These are phyloP conservation scores for Chrysomela aeneicollis DNA, from an alignment of 2,888 invertebrate species.

Conservation along the genomic window DNA sequence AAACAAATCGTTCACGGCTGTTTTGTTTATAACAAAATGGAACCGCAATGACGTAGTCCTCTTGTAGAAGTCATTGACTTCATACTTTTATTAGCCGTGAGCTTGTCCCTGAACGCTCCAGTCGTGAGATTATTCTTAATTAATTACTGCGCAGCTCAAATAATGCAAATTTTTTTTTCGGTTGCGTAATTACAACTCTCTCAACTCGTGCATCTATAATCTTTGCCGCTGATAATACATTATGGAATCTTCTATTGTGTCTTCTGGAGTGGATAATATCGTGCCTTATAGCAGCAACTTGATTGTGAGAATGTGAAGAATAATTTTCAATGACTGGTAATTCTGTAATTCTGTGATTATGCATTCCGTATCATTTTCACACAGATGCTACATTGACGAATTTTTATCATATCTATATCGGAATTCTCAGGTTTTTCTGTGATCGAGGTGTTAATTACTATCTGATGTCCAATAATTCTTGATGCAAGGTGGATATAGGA, in stretches of 20 bases:
- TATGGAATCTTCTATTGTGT: constrained; percentile 13
- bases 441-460: too few species aligned
- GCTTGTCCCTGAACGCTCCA: constrained; percentile 37
- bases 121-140: constrained; percentile 40
- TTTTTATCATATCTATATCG: too few species aligned
- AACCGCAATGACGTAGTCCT: constrained; percentile 23
- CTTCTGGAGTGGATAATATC: constrained; percentile 34
- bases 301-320: constrained; percentile 22
- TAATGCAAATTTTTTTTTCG: constrained; percentile 39
- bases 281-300: constrained; percentile 19
- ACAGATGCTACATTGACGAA: too few species aligned
- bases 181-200: constrained; percentile 34
- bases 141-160: constrained; percentile 33
- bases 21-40: constrained; percentile 35
- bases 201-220: constrained; percentile 31
- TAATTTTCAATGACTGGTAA: constrained; percentile 14
- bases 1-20: too few species aligned
- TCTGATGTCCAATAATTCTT: too few species aligned
- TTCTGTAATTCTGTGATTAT: not conserved
- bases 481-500: too few species aligned
- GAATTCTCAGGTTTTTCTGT: too few species aligned
- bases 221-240: constrained; percentile 15
- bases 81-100: constrained; percentile 31
- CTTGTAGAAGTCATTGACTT: constrained; percentile 34
- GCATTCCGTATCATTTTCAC: constrained; percentile 1